Evolutionary conservation across 1,140 invertebrate genomes (phyloP).

Genomic region (Danaus plexippus): DNA sequence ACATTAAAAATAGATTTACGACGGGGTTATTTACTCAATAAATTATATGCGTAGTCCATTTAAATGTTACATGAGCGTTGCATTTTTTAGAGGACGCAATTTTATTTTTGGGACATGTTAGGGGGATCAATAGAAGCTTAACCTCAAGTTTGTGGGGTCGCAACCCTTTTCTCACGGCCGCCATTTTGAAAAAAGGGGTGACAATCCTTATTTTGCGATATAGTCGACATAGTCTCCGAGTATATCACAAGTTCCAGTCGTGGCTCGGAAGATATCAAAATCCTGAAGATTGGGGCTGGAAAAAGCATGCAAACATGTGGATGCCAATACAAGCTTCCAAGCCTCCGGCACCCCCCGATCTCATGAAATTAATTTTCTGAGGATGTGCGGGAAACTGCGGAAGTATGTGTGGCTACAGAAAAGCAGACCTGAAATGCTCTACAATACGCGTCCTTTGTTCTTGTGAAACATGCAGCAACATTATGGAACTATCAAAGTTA

Average conservation of each 20-base stretch:
- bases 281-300: conserved; percentile 9
- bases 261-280: conserved; percentile 5
- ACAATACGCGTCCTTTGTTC: conserved; percentile 4
- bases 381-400: conserved; percentile 7
- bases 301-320: conserved; percentile 3
- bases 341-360: neutral
- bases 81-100: too few relatives aligned
- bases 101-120: too few relatives aligned
- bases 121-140: too few relatives aligned
- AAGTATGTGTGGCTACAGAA: conserved; percentile 8
- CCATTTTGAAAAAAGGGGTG: too few relatives aligned
- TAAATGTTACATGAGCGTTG: too few relatives aligned
- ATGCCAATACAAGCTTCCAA: conserved; percentile 2
- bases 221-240: conserved; percentile 8
- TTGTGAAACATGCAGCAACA: conserved; percentile 2
- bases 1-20: too few relatives aligned
- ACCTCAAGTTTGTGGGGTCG: too few relatives aligned
- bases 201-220: too few relatives aligned
- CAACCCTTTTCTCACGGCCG: too few relatives aligned
- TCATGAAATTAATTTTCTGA: conserved; percentile 6
- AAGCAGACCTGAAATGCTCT: conserved; percentile 9
- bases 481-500: conserved; percentile 4
- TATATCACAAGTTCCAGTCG: conserved; percentile 7
- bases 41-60: too few relatives aligned
- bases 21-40: too few relatives aligned